Conservation (phyloP, 2,113 vertebrate genomes). For the Poeciliopsis turrubarensis region DNA sequence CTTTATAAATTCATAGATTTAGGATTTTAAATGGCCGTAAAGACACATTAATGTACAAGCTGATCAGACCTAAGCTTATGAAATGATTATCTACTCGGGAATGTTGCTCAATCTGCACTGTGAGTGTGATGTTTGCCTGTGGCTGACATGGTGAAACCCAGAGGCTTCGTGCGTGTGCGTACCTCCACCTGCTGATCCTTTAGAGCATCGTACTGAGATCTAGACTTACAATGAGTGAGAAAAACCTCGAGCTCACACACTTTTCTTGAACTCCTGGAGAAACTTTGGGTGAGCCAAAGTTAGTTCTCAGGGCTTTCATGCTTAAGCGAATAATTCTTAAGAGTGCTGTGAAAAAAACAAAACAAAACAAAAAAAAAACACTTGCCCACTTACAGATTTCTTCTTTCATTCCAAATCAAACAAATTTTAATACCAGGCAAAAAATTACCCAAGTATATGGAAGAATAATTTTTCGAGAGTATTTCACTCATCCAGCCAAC, state of each 20-base stretch:
- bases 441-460: too few species aligned
- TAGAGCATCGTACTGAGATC: conserved; percentile 44
- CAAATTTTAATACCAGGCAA: background rate
- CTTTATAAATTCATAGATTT: background rate
- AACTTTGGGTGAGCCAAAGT: too few species aligned
- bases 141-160: background rate
- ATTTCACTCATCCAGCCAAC: too few species aligned
- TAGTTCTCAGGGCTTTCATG: too few species aligned
- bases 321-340: too few species aligned
- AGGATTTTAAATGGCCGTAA: too few species aligned
- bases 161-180: conserved; percentile 24
- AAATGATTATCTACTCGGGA: background rate
- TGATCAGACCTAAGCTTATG: background rate
- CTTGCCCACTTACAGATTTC: background rate
- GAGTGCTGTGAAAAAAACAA: too few species aligned
- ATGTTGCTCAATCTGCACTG: background rate
- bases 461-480: too few species aligned
- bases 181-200: conserved; percentile 67
- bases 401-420: background rate
- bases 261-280: too few species aligned
- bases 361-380: too few species aligned
- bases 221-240: background rate
- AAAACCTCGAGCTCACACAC: background rate
- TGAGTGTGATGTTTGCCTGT: conserved; percentile 10
- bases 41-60: background rate